These are phyloP conservation scores for Zeus faber DNA, from an alignment of 2,113 vertebrate species.

Conservation along the genomic window DNA sequence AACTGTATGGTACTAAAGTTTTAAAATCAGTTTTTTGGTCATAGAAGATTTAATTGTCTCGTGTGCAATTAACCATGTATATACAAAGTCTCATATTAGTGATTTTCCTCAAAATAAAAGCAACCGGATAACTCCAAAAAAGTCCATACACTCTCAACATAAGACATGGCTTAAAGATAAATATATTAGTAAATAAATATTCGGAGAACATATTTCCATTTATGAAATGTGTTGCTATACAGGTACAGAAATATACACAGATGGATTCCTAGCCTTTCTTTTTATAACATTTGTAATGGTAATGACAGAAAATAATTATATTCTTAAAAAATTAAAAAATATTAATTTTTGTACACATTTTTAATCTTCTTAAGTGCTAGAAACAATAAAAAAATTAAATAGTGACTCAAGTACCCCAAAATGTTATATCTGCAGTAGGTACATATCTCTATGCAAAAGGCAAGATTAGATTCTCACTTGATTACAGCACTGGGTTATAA, in stretches of 20 bases:
- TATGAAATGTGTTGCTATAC: slow-evolving; percentile 99
- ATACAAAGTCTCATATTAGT: slow-evolving; percentile 96
- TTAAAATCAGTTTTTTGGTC: slow-evolving; percentile 96
- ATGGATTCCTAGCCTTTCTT: slow-evolving; percentile 88
- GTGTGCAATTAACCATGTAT: slow-evolving; percentile 98
- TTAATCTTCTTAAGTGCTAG: slow-evolving; percentile 95
- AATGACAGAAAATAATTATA: slow-evolving; percentile 93
- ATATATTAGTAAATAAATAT: slow-evolving; percentile 99
- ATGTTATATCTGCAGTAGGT: slow-evolving; percentile 75
- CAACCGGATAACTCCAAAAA: slow-evolving; percentile 83
- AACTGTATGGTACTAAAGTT: slow-evolving; percentile 94
- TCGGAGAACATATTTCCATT: slow-evolving; percentile 99
- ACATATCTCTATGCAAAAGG: slow-evolving; percentile 76
- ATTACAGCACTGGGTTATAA: slow-evolving; percentile 79
- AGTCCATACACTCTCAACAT: slow-evolving; percentile 91
- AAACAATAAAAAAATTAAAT: slow-evolving; percentile 88
- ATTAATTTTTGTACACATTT: slow-evolving; percentile 79
- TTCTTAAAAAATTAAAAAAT: slow-evolving; percentile 82
- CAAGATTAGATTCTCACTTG: slow-evolving; percentile 75
- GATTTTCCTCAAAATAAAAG: slow-evolving; percentile 81
- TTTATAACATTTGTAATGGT: slow-evolving; percentile 88
- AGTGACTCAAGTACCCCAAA: slow-evolving; percentile 89
- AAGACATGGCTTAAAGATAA: slow-evolving; percentile 99
- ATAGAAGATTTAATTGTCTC: slow-evolving; percentile 91
- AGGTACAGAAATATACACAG: slow-evolving; percentile 96